Evolutionary conservation across 2,888 invertebrate genomes (phyloP), one percentile per base, ranked within the genome.

Genomic region (Acanthopleura granulata): DNA sequence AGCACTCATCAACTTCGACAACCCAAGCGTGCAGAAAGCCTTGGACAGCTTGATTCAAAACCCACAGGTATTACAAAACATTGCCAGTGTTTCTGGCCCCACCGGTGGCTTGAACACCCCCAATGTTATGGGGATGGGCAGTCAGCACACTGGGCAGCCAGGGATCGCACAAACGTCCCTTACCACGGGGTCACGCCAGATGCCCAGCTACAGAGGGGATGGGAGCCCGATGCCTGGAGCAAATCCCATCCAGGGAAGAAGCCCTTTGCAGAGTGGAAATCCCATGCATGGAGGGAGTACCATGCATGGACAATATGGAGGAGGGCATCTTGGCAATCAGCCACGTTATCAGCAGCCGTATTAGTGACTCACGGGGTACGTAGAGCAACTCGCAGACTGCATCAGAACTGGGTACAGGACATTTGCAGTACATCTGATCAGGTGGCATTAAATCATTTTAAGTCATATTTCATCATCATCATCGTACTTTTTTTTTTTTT

Each of bases 1-100:
- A n/a, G 62, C 86, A 12, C 80, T 87, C 16, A 88, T 91, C 70
- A 91, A 91, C 82, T 88, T 91, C 77, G 89, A 90, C 80, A 91
- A 90, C 80, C 91, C 91, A 6, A 89, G 83, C 80, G 89, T 91
- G 25, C 90, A 91, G 85, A 89, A 90, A 78, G 91, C 91, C 3
- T 80, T 91, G 22, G 90, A 91, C 75, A 90, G 88, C 77, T 85
- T 91, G n/a, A 90, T 91, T 73, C 89, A 90, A 76, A 91, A 88
- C 79, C 89, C 90, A 18, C 86, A 82, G 76, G 81, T 90, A 27
- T 79, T 90, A 74, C 85, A 86, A 74, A 88, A 89, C 93, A 61
- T 86, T 61, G 80, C 81, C 12, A 66, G 66, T 27, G 66, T 66
- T 9, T 66, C 66, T 27, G 29, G 25, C 27, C 66, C 62, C 18